Evolutionary conservation across 2,797 vertebrate genomes (phyloP).

Genomic region (Carapus acus): DNA sequence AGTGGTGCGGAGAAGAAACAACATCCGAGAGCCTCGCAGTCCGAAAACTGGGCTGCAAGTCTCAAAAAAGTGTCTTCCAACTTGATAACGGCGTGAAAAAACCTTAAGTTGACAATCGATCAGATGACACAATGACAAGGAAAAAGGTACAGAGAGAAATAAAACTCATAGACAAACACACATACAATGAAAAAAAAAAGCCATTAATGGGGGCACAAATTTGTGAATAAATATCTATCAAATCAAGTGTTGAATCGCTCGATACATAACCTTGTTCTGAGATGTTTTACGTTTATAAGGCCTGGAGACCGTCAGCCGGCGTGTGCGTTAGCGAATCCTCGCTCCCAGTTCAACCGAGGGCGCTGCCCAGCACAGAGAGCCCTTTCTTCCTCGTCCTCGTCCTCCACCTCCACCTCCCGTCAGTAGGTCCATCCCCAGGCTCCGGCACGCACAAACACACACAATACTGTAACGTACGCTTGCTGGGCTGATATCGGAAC

Average conservation of each 20-base stretch:
- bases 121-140: neutral
- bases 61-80: constrained; percentile 7
- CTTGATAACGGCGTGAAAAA: constrained; percentile 5
- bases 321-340: constrained; percentile 12
- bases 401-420: constrained; percentile 41
- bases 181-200: constrained; percentile 27
- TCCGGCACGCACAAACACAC: neutral
- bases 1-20: constrained; percentile 51
- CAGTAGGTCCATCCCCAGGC: neutral
- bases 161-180: constrained; percentile 25
- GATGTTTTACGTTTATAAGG: constrained; percentile 31
- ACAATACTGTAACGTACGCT: neutral
- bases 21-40: constrained; percentile 25
- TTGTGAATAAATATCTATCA: constrained; percentile 48
- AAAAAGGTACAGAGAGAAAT: constrained; percentile 9
- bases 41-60: no score
- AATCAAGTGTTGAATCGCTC: constrained; percentile 34
- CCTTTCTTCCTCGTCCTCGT: constrained; percentile 11
- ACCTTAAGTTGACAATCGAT: constrained; percentile 1
- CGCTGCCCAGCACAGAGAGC: constrained; percentile 3
- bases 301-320: constrained; percentile 15
- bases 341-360: constrained; percentile 15
- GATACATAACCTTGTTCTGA: constrained; percentile 33
- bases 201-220: constrained; percentile 19
- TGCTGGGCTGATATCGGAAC: constrained; percentile 11